Conservation (phyloP, 2,888 invertebrate genomes). For the Lasioglossum zephyrum region DNA sequence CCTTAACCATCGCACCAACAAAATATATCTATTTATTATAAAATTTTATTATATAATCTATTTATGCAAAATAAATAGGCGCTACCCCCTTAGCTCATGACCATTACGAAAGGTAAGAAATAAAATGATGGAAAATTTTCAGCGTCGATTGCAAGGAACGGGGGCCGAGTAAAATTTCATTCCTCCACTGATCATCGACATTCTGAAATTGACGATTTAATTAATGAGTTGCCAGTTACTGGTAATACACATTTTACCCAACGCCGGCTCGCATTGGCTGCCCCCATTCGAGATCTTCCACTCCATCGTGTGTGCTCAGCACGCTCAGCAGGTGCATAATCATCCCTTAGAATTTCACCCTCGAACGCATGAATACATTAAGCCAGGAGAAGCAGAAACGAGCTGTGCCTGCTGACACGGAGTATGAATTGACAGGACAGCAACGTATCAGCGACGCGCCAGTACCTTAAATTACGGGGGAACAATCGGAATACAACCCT, state of each 20-base stretch:
- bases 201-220: neutral
- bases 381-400: neutral
- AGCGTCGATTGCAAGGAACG: too few relatives aligned
- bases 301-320: neutral
- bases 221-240: neutral
- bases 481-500: too few relatives aligned
- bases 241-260: neutral
- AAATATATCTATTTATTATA: too few relatives aligned
- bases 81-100: too few relatives aligned
- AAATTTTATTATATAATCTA: too few relatives aligned
- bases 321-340: slow-evolving; percentile 18
- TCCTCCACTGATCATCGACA: too few relatives aligned
- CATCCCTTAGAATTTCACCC: neutral
- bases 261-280: neutral
- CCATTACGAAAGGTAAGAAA: too few relatives aligned
- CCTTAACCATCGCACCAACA: too few relatives aligned
- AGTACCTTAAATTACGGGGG: neutral
- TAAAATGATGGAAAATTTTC: too few relatives aligned
- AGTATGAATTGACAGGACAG: neutral
- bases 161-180: too few relatives aligned
- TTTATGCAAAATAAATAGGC: too few relatives aligned
- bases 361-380: slow-evolving; percentile 19
- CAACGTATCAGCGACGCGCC: neutral
- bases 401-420: neutral
- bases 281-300: neutral